A percentile compares a stretch with the other conserved stretches of the same genome.
These are phyloP conservation scores for Drosophila hydei DNA, from an alignment of 1,140 invertebrate genomes.

Conservation along the genomic window DNA sequence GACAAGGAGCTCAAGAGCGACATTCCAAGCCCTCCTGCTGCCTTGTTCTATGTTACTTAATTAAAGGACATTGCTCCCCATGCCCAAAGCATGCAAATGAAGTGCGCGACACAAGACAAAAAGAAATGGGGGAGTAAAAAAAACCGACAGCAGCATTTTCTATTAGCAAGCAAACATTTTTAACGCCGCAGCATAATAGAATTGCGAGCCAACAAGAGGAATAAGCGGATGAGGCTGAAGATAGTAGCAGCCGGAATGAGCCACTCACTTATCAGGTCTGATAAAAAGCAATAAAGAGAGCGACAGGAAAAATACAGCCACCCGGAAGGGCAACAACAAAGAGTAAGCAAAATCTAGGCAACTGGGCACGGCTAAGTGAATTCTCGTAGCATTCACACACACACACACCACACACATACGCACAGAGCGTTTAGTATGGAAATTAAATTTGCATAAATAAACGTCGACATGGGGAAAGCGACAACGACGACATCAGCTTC, in stretches of 20 bases:
- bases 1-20: slow-evolving; percentile 45
- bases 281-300: slow-evolving; percentile 74
- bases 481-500: slow-evolving; percentile 67
- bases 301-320: slow-evolving; percentile 59
- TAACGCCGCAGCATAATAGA: slow-evolving; percentile 74
- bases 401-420: slow-evolving; percentile 21
- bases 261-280: slow-evolving; percentile 70
- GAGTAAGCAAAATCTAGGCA: slow-evolving; percentile 74
- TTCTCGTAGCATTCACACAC: slow-evolving; percentile 49
- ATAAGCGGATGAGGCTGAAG: background rate
- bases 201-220: slow-evolving; percentile 34
- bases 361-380: slow-evolving; percentile 74
- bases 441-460: slow-evolving; percentile 83
- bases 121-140: slow-evolving; percentile 4
- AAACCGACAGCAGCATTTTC: slow-evolving; percentile 69
- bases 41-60: slow-evolving; percentile 58
- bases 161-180: slow-evolving; percentile 80
- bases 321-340: slow-evolving; percentile 41
- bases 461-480: slow-evolving; percentile 78
- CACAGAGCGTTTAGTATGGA: slow-evolving; percentile 77
- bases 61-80: slow-evolving; percentile 74
- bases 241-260: slow-evolving; percentile 36
- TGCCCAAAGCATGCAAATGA: slow-evolving; percentile 71
- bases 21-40: background rate
- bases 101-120: slow-evolving; percentile 43